Conservation (phyloP, 2,888 invertebrate genomes). For the Ectemnius continuus region DNA sequence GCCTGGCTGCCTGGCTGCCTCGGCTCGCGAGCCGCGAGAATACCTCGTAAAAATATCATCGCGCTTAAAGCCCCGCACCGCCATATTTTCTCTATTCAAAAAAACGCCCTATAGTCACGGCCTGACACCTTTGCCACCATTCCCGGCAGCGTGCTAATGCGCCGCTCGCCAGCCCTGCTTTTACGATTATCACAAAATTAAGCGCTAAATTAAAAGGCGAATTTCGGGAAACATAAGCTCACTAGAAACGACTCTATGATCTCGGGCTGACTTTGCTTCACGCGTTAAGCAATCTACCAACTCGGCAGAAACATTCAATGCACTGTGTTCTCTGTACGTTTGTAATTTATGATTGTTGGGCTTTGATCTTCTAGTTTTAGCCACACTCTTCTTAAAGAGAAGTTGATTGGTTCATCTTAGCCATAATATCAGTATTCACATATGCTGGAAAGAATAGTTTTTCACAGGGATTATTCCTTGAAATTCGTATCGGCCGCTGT, state of each 20-base stretch:
- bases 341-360: too few relatives aligned
- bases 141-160: background rate
- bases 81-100: conserved; percentile 7
- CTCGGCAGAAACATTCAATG: too few relatives aligned
- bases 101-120: background rate
- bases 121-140: background rate
- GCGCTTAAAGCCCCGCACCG: conserved; percentile 2
- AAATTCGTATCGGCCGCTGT: too few relatives aligned
- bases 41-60: conserved; percentile 9
- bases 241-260: background rate
- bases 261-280: too few relatives aligned
- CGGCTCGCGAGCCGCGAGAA: background rate
- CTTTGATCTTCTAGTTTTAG: too few relatives aligned
- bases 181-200: conserved; percentile 12
- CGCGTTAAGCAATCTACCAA: too few relatives aligned
- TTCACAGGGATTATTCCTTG: too few relatives aligned
- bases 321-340: too few relatives aligned
- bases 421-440: too few relatives aligned
- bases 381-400: too few relatives aligned
- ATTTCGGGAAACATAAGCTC: background rate
- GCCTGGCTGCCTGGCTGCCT: background rate
- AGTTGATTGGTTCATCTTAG: too few relatives aligned
- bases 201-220: conserved; percentile 6
- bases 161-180: background rate
- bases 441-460: too few relatives aligned